Evolutionary conservation across 1,140 invertebrate species (phyloP), one percentile per base, ranked within the genome.

Genomic region (Drosophila guanche): DNA sequence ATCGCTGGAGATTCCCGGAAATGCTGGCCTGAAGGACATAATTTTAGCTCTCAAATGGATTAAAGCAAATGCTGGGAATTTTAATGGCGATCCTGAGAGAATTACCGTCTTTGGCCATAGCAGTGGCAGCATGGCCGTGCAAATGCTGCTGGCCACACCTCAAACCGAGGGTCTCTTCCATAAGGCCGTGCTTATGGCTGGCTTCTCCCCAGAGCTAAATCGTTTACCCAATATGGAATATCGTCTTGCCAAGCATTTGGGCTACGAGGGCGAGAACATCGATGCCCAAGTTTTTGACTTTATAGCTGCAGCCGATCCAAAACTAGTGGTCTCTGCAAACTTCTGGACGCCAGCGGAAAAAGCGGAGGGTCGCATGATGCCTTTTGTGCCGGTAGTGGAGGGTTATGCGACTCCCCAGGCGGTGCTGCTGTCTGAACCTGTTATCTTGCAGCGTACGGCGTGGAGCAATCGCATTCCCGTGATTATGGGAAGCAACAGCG

Each of bases 51-150:
- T 95, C 6, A 86, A 93, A 70, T 95, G 94, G 93, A 91, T 95
- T 3, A 91, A 93, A 71, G 90, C 92, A 2, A 94, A 95, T 79
- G 94, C 94, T 16, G 71, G 89, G 3, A 68, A 85, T 57, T 95
- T 95, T 68, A 94, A 94, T 57, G 94, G 95, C 0, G 93, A 94
- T 84, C 88, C 92, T 0, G 71, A 93, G 7, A 93, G 93, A 37
- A 93, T 95, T 2, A 92, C 92, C 1, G 54, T 94, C 1, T 92
- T 92, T 55, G 93, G 93, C 0, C 92, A 93, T 53, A 92, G 92
- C 60, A 92, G 93, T 12, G 93, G 93, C n/a, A 92, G 91, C 6
- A 84, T 69, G 6, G 46, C 73, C 2, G 90, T 91, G 37, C 89
- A 92, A 7, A 41, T 89, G 14, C 51, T 92, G 4, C 47, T 83